These are phyloP conservation scores for Antennarius maculatus DNA, from an alignment of 2,797 vertebrate species.

Conservation along the genomic window DNA sequence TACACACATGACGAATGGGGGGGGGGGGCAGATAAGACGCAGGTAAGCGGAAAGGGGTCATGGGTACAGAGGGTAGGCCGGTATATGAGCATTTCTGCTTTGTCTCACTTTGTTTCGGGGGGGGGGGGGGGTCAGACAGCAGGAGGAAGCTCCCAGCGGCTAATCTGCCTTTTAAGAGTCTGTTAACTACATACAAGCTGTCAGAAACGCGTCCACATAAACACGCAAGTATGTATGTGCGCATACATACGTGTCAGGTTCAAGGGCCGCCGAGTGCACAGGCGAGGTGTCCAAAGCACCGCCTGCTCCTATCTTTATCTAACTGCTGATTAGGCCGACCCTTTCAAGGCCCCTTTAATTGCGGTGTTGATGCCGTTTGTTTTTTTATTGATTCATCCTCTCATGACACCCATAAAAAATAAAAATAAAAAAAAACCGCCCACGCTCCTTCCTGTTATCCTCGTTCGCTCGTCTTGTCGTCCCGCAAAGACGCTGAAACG, in stretches of 20 bases:
- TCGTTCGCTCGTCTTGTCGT: constrained; percentile 19
- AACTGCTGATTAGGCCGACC: constrained; percentile 74
- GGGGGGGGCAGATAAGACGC: constrained; percentile 70
- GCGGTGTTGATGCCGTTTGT: constrained; percentile 65
- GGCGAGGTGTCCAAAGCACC: constrained; percentile 70
- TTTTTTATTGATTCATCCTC: constrained; percentile 78
- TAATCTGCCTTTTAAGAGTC: constrained; percentile 69
- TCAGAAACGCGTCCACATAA: constrained; percentile 63
- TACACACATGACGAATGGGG: constrained; percentile 73
- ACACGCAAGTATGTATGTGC: constrained; percentile 50
- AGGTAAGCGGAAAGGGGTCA: constrained; percentile 71
- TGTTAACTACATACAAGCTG: constrained; percentile 69
- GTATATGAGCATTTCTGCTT: constrained; percentile 63
- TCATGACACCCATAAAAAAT: constrained; percentile 76
- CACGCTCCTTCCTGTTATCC: constrained; percentile 45
- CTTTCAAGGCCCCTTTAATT: constrained; percentile 81
- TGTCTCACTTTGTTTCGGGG: constrained; percentile 63
- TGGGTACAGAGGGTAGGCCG: constrained; percentile 54
- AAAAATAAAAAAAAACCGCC: background rate
- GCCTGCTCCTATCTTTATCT: constrained; percentile 79
- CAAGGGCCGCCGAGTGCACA: constrained; percentile 73
- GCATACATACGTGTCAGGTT: constrained; percentile 48
- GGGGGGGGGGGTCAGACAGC: constrained; percentile 53
- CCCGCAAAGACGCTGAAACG: background rate
- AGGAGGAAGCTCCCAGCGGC: constrained; percentile 65